Evolutionary conservation across 2,113 vertebrate genomes (phyloP).

Genomic region (Leucopsar rothschildi): DNA sequence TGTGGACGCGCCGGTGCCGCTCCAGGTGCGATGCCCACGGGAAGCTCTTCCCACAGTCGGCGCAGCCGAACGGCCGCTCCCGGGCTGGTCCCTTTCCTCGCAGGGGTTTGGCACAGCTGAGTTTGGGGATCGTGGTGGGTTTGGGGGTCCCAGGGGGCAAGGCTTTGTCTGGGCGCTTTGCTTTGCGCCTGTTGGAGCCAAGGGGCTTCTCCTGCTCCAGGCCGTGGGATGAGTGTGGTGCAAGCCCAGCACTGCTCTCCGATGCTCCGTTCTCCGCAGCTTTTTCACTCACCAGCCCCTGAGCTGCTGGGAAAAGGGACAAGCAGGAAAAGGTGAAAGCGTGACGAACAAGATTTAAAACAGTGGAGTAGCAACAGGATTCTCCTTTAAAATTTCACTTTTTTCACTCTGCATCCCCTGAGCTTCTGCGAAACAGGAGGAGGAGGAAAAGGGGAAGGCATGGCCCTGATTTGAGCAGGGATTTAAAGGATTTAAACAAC

Average conservation of each 20-base stretch:
- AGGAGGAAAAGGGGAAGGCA: neutral
- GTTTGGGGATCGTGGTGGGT: accelerated
- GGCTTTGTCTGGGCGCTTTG: neutral
- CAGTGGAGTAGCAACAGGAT: neutral
- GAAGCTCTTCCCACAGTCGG: conserved; percentile 43
- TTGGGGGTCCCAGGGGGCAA: accelerated
- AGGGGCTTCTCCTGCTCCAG: neutral
- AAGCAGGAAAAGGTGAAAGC: neutral
- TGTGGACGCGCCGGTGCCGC: conserved; percentile 40
- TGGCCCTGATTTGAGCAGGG: accelerated
- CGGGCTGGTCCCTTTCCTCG: accelerated
- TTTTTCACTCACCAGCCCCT: neutral
- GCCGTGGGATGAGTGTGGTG: neutral
- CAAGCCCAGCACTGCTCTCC: accelerated
- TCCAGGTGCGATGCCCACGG: conserved; percentile 29
- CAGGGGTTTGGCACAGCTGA: neutral
- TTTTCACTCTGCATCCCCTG: neutral
- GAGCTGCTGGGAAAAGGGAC: neutral
- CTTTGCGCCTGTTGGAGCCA: neutral
- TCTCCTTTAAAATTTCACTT: neutral
- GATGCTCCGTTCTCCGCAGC: accelerated
- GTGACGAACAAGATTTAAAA: neutral
- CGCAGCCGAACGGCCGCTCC: neutral
- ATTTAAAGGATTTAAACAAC: neutral
- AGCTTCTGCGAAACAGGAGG: neutral